Percentiles rank a stretch among this genome's conserved stretches.
phyloP scores from a whole-genome alignment of 2,113 vertebrate genomes.

The Sialia sialis region DNA sequence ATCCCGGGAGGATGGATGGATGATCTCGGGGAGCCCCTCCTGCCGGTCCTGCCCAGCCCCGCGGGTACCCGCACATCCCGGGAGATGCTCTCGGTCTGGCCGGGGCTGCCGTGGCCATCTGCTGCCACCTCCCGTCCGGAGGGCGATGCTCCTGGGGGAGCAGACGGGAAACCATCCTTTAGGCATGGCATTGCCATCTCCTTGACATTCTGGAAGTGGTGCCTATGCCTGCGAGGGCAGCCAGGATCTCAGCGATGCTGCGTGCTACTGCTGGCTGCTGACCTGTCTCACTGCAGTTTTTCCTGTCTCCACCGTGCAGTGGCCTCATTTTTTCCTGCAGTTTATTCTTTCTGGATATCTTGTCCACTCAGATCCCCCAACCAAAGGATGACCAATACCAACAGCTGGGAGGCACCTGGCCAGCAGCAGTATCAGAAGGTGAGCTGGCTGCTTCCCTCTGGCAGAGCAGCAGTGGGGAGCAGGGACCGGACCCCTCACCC shows the following conservation, averaged over 20 bases:
- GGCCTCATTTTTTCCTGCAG: background rate
- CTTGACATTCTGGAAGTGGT: background rate
- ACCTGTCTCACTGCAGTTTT: fast-evolving
- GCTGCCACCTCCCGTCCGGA: slow-evolving; percentile 55
- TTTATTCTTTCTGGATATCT: background rate
- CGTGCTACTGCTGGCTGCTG: background rate
- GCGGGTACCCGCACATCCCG: background rate
- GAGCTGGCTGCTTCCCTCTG: background rate
- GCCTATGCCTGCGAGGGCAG: background rate
- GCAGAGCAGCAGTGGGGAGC: background rate
- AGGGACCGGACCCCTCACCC: background rate
- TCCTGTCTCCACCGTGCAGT: background rate
- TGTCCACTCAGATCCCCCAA: fast-evolving
- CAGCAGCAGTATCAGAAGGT: background rate
- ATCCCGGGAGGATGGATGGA: background rate
- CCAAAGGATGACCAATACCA: background rate
- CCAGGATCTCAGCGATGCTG: fast-evolving
- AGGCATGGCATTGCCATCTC: background rate
- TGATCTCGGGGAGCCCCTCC: background rate
- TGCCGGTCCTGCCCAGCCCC: background rate
- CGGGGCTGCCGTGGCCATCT: background rate
- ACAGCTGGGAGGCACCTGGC: background rate
- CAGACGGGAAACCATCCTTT: background rate
- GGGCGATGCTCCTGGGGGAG: background rate
- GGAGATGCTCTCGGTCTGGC: background rate